These are phyloP conservation scores for Parambassis ranga DNA, from an alignment of 2,797 vertebrate genomes.

Conservation along the genomic window DNA sequence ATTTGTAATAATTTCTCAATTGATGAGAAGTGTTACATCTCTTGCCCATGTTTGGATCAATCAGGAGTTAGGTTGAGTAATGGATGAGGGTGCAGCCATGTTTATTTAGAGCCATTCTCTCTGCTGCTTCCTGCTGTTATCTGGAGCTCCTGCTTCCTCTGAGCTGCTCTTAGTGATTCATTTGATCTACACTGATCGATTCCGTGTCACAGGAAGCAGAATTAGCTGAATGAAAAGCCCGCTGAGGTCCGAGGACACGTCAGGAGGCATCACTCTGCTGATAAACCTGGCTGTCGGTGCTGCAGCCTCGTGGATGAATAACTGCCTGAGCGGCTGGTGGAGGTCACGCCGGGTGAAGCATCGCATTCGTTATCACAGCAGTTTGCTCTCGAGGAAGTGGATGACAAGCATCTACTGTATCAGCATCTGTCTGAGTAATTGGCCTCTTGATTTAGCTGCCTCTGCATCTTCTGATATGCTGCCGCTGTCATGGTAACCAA, in stretches of 20 bases:
- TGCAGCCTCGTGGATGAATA: not conserved
- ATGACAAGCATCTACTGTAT: not conserved
- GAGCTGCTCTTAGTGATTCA: not conserved
- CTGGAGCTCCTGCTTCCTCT: not conserved
- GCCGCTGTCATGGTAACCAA: constrained; percentile 18
- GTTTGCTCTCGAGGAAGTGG: not conserved
- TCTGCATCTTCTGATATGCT: not conserved
- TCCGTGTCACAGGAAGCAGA: not conserved
- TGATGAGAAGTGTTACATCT: too few species aligned
- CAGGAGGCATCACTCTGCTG: not conserved
- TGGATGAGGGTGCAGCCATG: too few species aligned
- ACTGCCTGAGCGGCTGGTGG: not conserved
- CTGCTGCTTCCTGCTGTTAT: not conserved
- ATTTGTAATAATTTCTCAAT: too few species aligned
- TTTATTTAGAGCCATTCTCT: too few species aligned
- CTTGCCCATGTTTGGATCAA: too few species aligned
- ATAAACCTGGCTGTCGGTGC: not conserved
- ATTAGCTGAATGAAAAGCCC: not conserved
- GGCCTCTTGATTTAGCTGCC: not conserved
- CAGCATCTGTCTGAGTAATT: constrained; percentile 5
- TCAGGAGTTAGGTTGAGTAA: too few species aligned
- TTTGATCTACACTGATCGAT: not conserved
- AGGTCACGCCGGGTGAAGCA: not conserved
- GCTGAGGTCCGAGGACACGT: not conserved
- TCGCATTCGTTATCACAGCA: not conserved